phyloP scores from a whole-genome alignment of 1,140 invertebrate species.

The Caenorhabditis briggsae region DNA sequence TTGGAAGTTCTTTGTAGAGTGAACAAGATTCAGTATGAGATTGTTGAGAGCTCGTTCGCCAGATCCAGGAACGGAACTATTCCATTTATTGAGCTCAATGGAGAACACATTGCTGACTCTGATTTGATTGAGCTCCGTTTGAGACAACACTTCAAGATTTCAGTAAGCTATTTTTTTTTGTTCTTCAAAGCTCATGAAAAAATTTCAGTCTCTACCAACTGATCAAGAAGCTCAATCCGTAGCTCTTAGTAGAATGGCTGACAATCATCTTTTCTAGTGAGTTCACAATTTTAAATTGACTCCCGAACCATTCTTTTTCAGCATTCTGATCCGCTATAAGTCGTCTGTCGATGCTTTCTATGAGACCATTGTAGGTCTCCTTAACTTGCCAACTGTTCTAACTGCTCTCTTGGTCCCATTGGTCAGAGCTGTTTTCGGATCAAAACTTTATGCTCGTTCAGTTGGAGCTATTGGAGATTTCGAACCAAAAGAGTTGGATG shows the following conservation, averaged over 20 bases:
- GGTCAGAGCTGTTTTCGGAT: conserved; percentile 12
- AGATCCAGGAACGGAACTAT: conserved; percentile 89
- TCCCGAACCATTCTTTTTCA: neutral
- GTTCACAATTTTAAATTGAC: neutral
- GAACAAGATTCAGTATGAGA: conserved; percentile 88
- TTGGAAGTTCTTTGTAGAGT: conserved; percentile 92
- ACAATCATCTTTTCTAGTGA: conserved; percentile 42
- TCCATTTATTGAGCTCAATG: conserved; percentile 92
- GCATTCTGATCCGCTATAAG: conserved; percentile 12
- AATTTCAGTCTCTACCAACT: conserved; percentile 5
- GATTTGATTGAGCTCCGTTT: conserved; percentile 55
- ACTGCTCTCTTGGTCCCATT: neutral
- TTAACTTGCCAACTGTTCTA: neutral
- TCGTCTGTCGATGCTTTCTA: neutral
- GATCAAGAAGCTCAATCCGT: conserved; percentile 45
- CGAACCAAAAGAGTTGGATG: conserved; percentile 8
- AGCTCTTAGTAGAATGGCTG: conserved; percentile 40
- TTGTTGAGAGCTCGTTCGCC: neutral
- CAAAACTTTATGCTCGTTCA: neutral
- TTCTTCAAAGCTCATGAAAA: neutral
- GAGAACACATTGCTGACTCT: conserved; percentile 91
- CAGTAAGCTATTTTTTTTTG: neutral
- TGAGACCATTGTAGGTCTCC: neutral
- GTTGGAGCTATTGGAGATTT: conserved; percentile 46
- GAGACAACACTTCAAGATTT: conserved; percentile 80